Evolutionary conservation across 2,797 vertebrate genomes (phyloP).

Genomic region (Coregonus ussuriensis): DNA sequence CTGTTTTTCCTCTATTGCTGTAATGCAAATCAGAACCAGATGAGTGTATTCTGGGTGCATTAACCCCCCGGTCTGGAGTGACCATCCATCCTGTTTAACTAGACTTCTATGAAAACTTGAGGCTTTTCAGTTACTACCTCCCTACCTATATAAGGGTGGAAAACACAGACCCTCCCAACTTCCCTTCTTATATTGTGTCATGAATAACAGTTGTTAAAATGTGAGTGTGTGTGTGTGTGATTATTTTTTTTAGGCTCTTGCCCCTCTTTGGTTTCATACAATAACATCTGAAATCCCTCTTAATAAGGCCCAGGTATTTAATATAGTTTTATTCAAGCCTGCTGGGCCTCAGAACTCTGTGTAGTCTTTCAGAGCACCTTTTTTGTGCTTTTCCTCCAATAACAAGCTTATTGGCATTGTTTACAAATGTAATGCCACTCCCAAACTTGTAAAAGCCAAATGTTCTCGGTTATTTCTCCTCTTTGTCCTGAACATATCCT

Average conservation of each 20-base stretch:
- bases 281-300: conserved; percentile 2
- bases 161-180: neutral
- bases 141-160: neutral
- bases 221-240: neutral
- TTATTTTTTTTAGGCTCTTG: neutral
- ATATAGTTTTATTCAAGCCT: neutral
- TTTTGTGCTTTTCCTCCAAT: no score
- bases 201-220: neutral
- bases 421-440: neutral
- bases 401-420: neutral
- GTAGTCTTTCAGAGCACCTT: neutral
- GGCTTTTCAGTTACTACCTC: neutral
- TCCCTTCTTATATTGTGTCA: neutral
- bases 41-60: neutral
- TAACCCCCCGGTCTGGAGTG: neutral
- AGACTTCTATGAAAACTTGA: neutral
- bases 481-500: neutral
- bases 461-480: no score
- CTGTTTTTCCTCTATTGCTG: neutral
- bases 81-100: neutral
- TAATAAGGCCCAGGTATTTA: neutral
- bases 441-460: neutral
- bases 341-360: neutral
- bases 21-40: neutral
- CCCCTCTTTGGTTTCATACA: neutral